Conservation (phyloP, 2,797 vertebrate species). For the Rhinophrynus dorsalis region DNA sequence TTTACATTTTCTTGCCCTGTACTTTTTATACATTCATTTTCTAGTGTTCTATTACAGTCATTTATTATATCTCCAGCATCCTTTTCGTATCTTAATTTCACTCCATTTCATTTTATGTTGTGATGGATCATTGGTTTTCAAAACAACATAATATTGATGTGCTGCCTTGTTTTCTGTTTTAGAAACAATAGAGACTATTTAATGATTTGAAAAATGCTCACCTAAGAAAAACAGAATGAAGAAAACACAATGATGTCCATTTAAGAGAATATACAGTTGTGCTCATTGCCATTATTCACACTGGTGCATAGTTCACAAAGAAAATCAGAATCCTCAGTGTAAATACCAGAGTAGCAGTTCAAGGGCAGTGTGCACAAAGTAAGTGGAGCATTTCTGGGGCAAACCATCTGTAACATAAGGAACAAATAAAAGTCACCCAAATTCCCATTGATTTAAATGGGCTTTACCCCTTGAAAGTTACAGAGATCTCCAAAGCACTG, state of each 20-base stretch:
- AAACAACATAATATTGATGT: constrained; percentile 47
- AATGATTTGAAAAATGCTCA: constrained; percentile 46
- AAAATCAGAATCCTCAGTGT: neutral
- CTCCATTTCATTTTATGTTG: constrained; percentile 46
- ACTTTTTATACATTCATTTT: constrained; percentile 15
- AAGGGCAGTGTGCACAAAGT: too few species aligned
- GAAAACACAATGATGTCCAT: constrained; percentile 18
- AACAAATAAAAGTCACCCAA: too few species aligned
- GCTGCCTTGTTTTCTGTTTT: constrained; percentile 46
- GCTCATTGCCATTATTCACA: constrained; percentile 10
- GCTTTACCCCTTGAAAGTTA: too few species aligned
- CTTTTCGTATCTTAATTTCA: constrained; percentile 43
- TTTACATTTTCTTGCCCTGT: neutral
- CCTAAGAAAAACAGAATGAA: constrained; percentile 22
- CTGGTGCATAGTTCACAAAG: neutral
- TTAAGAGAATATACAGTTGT: constrained; percentile 23
- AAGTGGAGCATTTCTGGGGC: too few species aligned
- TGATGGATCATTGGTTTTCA: constrained; percentile 47
- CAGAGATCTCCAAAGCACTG: too few species aligned
- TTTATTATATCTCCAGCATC: constrained; percentile 33
- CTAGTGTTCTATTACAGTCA: constrained; percentile 17
- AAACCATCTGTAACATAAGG: too few species aligned
- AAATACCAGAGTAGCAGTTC: neutral
- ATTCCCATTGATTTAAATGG: too few species aligned
- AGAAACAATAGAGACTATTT: constrained; percentile 42